phyloP scores from a whole-genome alignment of 2,113 vertebrate species.

The Sphyrna mokarran region DNA sequence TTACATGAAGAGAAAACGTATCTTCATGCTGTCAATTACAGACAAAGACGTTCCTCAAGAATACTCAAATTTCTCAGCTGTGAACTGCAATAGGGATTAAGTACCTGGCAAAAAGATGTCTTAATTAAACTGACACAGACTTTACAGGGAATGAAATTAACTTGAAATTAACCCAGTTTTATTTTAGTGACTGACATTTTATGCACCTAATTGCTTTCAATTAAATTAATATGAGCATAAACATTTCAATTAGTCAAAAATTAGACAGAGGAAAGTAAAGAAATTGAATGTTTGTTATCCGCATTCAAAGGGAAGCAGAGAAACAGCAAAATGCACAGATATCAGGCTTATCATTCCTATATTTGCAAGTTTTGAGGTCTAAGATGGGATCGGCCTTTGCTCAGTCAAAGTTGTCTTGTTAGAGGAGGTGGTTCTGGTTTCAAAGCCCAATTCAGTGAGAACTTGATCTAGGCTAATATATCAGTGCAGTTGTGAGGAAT shows the following conservation, averaged over 20 bases:
- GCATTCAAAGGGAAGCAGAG: not conserved
- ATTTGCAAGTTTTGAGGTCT: not conserved
- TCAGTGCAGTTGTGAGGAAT: not conserved
- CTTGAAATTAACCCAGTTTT: not conserved
- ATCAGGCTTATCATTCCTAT: not conserved
- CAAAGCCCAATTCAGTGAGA: not conserved
- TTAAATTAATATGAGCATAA: not conserved
- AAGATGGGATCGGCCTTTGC: not conserved
- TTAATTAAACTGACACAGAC: not conserved
- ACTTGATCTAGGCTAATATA: not conserved
- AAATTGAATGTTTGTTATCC: not conserved
- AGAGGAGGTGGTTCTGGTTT: not conserved
- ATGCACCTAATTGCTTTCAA: not conserved
- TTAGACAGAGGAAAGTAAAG: not conserved
- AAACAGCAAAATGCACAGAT: not conserved
- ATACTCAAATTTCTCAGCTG: not conserved
- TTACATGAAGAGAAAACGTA: not conserved
- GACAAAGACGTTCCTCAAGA: not conserved
- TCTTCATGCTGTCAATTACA: not conserved
- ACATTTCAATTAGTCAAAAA: constrained; percentile 9
- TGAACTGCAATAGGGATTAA: not conserved
- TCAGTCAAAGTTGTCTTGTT: not conserved
- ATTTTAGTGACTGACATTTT: not conserved
- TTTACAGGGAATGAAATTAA: not conserved
- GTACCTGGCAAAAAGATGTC: not conserved